These are phyloP conservation scores for Rhizomys pruinosus DNA, from an alignment of 2,113 vertebrate genomes.

Conservation along the genomic window DNA sequence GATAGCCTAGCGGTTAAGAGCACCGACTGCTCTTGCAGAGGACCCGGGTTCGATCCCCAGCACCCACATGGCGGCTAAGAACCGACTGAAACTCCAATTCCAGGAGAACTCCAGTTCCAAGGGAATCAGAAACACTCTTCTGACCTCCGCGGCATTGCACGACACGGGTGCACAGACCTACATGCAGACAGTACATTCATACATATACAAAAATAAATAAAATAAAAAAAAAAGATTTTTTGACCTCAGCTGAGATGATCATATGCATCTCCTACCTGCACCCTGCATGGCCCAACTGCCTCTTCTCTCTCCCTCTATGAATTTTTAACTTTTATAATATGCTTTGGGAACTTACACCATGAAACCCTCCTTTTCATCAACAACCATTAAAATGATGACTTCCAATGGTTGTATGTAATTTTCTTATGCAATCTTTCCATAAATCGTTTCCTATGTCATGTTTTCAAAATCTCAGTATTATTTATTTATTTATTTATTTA, in stretches of 20 bases:
- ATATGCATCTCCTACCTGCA: background rate
- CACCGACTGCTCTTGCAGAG: no score
- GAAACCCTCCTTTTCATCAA: slow-evolving; percentile 13
- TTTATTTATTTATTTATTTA: background rate
- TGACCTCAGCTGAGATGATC: background rate
- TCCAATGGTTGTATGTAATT: background rate
- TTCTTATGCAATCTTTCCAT: background rate
- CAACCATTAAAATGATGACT: slow-evolving; percentile 43
- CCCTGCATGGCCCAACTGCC: background rate
- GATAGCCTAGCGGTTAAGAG: no score
- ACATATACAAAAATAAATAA: no score
- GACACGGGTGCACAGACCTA: no score
- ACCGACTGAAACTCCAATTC: no score
- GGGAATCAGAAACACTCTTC: no score
- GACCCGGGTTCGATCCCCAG: no score
- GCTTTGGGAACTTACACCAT: background rate
- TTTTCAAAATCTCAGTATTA: background rate
- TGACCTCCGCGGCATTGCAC: no score
- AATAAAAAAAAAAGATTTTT: slow-evolving; percentile 61
- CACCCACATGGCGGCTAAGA: no score
- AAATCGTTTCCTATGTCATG: background rate
- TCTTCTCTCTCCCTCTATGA: background rate
- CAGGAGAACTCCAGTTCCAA: no score
- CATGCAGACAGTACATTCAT: no score
- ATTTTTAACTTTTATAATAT: background rate